Base-by-base conservation (phyloP, 2,797 vertebrate species). In the Phataginus tetradactyla region DNA sequence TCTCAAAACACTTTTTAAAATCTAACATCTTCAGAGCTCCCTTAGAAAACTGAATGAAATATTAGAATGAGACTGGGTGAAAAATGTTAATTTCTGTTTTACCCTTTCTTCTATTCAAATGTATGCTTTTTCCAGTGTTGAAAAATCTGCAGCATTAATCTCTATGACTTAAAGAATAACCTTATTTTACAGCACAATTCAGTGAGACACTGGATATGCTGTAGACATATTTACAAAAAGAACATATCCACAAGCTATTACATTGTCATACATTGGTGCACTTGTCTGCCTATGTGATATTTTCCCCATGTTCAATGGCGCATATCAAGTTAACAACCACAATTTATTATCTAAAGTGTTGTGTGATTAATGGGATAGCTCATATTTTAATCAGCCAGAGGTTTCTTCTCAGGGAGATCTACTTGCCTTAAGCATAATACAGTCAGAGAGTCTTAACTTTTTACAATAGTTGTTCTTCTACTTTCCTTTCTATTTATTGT, bases 21-120 rank as follows among this genome's bases (percentile, higher is more conserved):
- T 96, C 91, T 98, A 97, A 96, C 95, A 97, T 98, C 97, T 98
- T 97, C 93, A 96, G 96, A 98, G 25, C 1, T 95, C 86, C 87
- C 64, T 98, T 95, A 57, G 92, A 97, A 97, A 97, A 96, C 0
- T 95, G 91, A 98, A 96, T 96, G 81, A 98, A 98, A 98, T 98
- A 98, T 94, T 97, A 94, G 86, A 97, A 95, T 64, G 55, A 66
- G 57, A 88, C 3, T 93, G 91, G 96, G 57, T 95, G 63, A 95
- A 98, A 98, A 97, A 89, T 53, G 2, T 71, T 94, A 64, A 93
- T 96, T 96, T 97, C 66, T 96, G 55, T 61, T 45, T 25, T 72
- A 79, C 15, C 4, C 0, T 86, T 29, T 84, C 4, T 94, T 97
- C 96, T 94, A 89, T 96, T 97, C 15, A 93, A 80, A 86, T 51